Conservation (phyloP, 2,797 vertebrate species). For the Xiphophorus birchmanni region DNA sequence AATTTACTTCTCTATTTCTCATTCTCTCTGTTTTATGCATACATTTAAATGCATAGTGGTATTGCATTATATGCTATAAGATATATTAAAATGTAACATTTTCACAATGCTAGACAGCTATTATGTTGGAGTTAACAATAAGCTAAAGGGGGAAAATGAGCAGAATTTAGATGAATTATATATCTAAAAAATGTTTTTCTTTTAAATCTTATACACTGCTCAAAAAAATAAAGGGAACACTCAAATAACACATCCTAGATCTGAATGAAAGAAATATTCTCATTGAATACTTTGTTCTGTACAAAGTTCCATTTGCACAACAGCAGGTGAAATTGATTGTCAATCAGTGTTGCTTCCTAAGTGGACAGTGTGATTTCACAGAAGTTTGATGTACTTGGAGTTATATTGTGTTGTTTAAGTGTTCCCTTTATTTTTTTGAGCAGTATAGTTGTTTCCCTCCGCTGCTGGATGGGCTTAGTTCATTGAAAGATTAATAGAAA, state of each 20-base stretch:
- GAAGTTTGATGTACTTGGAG: too few relatives aligned
- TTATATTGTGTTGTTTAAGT: too few relatives aligned
- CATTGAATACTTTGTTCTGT: too few relatives aligned
- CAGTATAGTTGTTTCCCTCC: slow-evolving; percentile 36
- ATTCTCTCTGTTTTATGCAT: slow-evolving; percentile 2
- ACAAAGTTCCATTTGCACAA: too few relatives aligned
- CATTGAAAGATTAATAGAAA: slow-evolving; percentile 58
- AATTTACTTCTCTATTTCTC: neutral
- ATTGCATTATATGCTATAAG: slow-evolving; percentile 29
- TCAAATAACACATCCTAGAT: too few relatives aligned
- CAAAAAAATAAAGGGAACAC: too few relatives aligned
- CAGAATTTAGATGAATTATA: slow-evolving; percentile 65
- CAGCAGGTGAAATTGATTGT: too few relatives aligned
- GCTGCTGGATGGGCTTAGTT: slow-evolving; percentile 26
- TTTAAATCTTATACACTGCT: slow-evolving; percentile 39
- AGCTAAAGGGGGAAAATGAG: slow-evolving; percentile 41
- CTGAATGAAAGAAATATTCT: too few relatives aligned
- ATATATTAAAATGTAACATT: slow-evolving; percentile 11
- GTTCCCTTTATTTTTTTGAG: too few relatives aligned
- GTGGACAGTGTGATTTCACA: too few relatives aligned
- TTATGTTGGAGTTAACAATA: slow-evolving; percentile 57
- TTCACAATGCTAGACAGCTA: slow-evolving; percentile 29
- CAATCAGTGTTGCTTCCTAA: too few relatives aligned
- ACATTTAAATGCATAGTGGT: slow-evolving; percentile 11
- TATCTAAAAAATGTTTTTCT: slow-evolving; percentile 56